A percentile compares a stretch with the other conserved stretches of the same genome.
Evolutionary conservation across 2,888 invertebrate genomes (phyloP).

Genomic region (Eupithecia exiguata): DNA sequence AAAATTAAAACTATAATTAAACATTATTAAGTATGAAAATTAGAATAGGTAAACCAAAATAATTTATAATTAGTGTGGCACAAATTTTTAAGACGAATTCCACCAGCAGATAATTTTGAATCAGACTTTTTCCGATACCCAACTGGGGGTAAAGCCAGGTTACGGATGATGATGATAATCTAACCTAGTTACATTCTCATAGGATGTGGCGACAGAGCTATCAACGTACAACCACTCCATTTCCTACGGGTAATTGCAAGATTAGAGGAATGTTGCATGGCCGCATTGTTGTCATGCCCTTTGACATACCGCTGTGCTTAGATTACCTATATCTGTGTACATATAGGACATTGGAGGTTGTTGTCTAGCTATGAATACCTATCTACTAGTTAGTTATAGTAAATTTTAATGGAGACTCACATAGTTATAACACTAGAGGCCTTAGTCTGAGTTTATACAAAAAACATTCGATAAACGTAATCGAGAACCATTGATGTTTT

Average conservation of each 20-base stretch:
- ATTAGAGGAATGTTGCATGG: constrained; percentile 24
- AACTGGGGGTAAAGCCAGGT: not conserved
- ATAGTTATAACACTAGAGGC: no score
- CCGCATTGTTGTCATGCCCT: constrained; percentile 33
- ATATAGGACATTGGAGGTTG: not conserved
- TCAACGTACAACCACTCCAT: constrained; percentile 23
- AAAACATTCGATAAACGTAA: no score
- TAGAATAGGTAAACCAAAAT: no score
- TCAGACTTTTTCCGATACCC: no score
- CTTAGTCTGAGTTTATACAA: no score
- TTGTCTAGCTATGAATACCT: not conserved
- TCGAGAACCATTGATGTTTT: no score
- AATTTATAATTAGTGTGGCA: no score
- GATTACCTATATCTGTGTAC: not conserved
- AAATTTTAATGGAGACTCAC: no score
- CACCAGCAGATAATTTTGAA: no score
- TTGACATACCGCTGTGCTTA: constrained; percentile 15
- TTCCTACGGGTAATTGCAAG: constrained; percentile 31
- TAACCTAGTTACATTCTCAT: not conserved
- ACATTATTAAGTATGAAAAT: no score
- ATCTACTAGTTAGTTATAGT: not conserved
- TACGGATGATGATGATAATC: not conserved
- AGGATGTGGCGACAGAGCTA: constrained; percentile 9
- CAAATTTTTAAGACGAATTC: not conserved
- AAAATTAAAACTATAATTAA: no score